Conservation (phyloP, 2,113 vertebrate genomes). For the Mustela nigripes region DNA sequence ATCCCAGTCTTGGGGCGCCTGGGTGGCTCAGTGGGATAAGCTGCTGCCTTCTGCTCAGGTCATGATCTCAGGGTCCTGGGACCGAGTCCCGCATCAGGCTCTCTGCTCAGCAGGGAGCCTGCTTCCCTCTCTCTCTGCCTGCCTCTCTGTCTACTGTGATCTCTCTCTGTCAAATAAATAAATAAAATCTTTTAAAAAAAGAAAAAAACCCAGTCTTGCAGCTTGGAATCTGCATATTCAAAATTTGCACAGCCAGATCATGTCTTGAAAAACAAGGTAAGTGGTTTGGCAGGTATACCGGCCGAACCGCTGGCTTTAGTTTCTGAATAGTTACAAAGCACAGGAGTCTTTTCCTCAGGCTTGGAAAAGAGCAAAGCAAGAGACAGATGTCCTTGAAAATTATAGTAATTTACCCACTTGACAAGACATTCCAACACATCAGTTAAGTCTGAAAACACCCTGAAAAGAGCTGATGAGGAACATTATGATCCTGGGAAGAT, state of each 20-base stretch:
- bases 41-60: too few species aligned
- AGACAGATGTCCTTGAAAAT: slow-evolving; percentile 1
- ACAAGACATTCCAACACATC: not conserved
- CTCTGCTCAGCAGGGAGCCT: too few species aligned
- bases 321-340: slow-evolving; percentile 33
- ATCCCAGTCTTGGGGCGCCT: not conserved
- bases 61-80: too few species aligned
- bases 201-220: slow-evolving; percentile 42
- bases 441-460: not conserved
- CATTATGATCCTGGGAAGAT: slow-evolving; percentile 20
- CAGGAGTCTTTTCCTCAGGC: not conserved
- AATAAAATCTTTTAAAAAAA: too few species aligned
- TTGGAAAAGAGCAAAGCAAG: not conserved
- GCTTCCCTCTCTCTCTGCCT: too few species aligned
- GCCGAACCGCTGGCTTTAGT: not conserved
- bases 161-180: too few species aligned
- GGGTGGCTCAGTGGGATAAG: too few species aligned
- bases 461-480: slow-evolving; percentile 36
- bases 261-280: not conserved
- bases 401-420: not conserved
- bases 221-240: not conserved
- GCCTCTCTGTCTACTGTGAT: too few species aligned
- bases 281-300: not conserved
- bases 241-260: not conserved
- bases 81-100: too few species aligned